Base-by-base conservation (phyloP, 2,797 vertebrate species). In the Halcyon smyrnensis region DNA sequence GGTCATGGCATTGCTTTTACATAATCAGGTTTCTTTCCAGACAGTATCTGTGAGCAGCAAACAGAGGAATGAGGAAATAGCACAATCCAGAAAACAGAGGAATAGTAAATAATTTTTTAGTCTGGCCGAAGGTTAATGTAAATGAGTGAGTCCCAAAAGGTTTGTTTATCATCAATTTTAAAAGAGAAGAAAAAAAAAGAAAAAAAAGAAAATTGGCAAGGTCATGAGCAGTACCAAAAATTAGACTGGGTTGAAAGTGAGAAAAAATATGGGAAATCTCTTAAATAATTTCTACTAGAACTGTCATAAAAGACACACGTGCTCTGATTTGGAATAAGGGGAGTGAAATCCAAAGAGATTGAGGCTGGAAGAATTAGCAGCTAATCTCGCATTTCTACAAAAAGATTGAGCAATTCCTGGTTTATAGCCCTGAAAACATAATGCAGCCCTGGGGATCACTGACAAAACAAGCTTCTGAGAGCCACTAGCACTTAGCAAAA, bases 401-500 rank as follows among this genome's bases (percentile, higher is more conserved):
- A 69, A 64, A 87, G 68, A 86, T 75, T 71, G 60, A 95, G 69
- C 56, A 90, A 95, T 93, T 97, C 65, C 84, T 92, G 73, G 60
- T 96, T 94, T 94, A 92, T 85, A 93, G 91, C 83, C 60, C 86
- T 92, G 92, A 94, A 96, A 93, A 92, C 56, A 50, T 95, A 96
- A 97, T 96, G 92, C 87, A 95, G 37, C 96, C 92, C 90, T 81
- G 50, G 96, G 88, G 93, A 97, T 87, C 78, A 85, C 70, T 94
- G 95, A 41, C 65, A 95, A 67, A 95, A 94, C 78, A 88, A 94
- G 95, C 87, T 97, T 93, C 93, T 96, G 70, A 95, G 93, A 95
- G 95, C 73, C 83, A 85, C 86, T 92, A 91, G 96, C 96, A 97
- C 96, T 97, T 97, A 96, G 95, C 91, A 95, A 95, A 97, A 97